A percentile compares a stretch with the other conserved stretches of the same genome.
phyloP scores from a whole-genome alignment of 2,888 invertebrate genomes.

The Latheticus oryzae region DNA sequence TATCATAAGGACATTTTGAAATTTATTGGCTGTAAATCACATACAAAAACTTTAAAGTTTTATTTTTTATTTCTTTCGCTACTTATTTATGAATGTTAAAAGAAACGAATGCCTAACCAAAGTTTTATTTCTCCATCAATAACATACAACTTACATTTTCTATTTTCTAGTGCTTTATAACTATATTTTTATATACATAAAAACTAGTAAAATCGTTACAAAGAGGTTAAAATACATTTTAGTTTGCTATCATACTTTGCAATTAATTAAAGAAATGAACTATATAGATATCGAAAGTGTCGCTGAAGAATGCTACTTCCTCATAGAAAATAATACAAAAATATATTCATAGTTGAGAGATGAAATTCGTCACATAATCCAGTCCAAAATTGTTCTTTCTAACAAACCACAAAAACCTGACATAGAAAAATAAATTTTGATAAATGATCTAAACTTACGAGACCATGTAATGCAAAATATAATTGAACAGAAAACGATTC shows the following conservation, averaged over 20 bases:
- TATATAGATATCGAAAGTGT: slow-evolving; percentile 31
- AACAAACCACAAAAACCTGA: background rate
- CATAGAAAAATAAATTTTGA: slow-evolving; percentile 16
- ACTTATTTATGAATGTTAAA: no score
- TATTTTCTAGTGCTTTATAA: slow-evolving; percentile 39
- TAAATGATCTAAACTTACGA: slow-evolving; percentile 2
- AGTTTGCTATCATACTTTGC: slow-evolving; percentile 34
- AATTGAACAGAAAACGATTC: slow-evolving; percentile 15
- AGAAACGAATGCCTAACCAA: slow-evolving; percentile 49
- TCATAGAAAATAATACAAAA: slow-evolving; percentile 42
- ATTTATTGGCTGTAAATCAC: no score
- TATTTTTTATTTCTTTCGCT: no score
- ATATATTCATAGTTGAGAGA: slow-evolving; percentile 32
- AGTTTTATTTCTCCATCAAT: slow-evolving; percentile 55
- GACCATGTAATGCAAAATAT: background rate
- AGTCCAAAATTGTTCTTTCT: slow-evolving; percentile 3
- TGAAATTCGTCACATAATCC: slow-evolving; percentile 1
- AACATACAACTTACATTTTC: slow-evolving; percentile 48
- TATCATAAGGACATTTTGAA: no score
- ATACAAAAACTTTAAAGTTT: no score
- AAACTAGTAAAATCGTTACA: slow-evolving; percentile 41
- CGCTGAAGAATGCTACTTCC: slow-evolving; percentile 11
- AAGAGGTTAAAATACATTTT: slow-evolving; percentile 42
- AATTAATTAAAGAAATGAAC: slow-evolving; percentile 25
- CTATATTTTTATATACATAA: slow-evolving; percentile 39